Evolutionary conservation across 2,113 vertebrate genomes (phyloP), one percentile per base, ranked within the genome.

Genomic region (Cyprinodon tularosa): DNA sequence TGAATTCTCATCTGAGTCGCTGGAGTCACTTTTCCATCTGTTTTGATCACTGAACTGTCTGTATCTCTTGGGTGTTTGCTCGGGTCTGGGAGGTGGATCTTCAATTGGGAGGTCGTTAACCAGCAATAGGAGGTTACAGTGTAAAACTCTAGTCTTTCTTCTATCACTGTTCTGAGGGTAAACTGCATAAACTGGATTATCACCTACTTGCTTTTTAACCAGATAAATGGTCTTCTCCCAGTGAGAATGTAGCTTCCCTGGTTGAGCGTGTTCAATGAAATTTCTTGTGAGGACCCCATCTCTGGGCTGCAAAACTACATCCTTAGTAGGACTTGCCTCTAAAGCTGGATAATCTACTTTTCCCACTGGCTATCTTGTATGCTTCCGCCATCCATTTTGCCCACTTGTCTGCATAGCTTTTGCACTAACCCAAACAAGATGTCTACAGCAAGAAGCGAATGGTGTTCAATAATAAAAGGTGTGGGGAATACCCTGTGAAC

Each of bases 41-140:
- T 38, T 9, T 38, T 38, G 61, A 36, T 62, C 37, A 62, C 36
- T 39, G 38, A 62, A 38, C 29, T 29, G 29, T 62, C 1, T 62
- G 8, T 62, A 36, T 62, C 61, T 39, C 61, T 39, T 6, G 4
- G 29, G 4, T 62, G 61, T 13, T 62, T 9, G 12, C 61, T 62
- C 61, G 6, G 61, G 13, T 39, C 61, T 62, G 2, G 13, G 61
- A 39, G 61, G 36, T 4, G 12, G 61, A 22, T 29, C 13, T 39
- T 62, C 36, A 62, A 62, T 36, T 62, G 61, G 61, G 61, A 62
- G 61, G 61, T 62, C 61, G 15, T 62, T 62, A 15, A 62, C 61
- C 13, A 62, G 13, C 38, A 62, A 38, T 39, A 62, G 61, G 5
- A 62, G 61, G 61, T 62, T 62, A 39, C 36, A 36, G 36, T 62